Percentiles rank a stretch among this genome's conserved stretches.
Evolutionary conservation across 2,113 vertebrate species (phyloP).

Genomic region (Engystomops pustulosus): DNA sequence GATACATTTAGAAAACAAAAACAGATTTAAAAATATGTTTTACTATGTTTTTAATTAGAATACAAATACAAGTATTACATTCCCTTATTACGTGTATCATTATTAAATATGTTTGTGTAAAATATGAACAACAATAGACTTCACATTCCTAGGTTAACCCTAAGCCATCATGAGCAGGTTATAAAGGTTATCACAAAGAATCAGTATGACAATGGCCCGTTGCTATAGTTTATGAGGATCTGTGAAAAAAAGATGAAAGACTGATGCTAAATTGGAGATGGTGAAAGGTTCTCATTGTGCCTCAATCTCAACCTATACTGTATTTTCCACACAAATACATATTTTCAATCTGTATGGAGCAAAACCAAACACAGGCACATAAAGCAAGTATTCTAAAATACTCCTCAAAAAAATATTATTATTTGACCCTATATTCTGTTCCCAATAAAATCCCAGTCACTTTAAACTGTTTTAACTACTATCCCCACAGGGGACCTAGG

Average conservation of each 20-base stretch:
- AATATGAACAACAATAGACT: neutral
- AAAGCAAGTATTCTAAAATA: neutral
- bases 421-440: neutral
- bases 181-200: neutral
- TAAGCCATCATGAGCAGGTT: neutral
- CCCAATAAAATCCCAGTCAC: neutral
- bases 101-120: neutral
- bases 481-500: neutral
- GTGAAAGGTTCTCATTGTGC: no score
- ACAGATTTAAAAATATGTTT: neutral
- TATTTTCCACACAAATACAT: no score
- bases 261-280: no score
- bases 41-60: neutral
- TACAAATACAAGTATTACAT: neutral
- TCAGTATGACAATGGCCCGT: no score
- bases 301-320: no score
- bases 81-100: neutral
- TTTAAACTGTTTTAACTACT: neutral
- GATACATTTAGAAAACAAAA: neutral
- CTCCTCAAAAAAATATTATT: neutral
- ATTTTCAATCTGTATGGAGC: neutral
- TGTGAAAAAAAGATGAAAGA: no score
- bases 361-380: neutral
- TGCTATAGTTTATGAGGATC: no score
- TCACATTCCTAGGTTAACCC: neutral